These are phyloP conservation scores for Montipora cactus DNA, from an alignment of 64 coral and sea anemone species.

Conservation along the genomic window DNA sequence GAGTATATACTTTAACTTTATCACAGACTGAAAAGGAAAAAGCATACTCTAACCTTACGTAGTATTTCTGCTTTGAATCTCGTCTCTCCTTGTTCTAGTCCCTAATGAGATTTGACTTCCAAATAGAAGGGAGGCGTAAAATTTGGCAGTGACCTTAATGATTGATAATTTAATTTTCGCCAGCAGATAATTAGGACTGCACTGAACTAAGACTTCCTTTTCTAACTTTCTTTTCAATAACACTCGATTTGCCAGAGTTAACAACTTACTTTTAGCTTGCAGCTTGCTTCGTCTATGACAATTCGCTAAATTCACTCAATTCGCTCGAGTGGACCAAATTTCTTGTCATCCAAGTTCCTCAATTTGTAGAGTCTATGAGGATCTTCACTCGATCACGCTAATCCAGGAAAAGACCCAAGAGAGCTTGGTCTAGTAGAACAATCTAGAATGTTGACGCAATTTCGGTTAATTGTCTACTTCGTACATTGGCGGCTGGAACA, in stretches of 20 bases:
- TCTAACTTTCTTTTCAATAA: too few relatives aligned
- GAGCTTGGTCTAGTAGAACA: background rate
- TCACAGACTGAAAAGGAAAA: too few relatives aligned
- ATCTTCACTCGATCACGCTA: background rate
- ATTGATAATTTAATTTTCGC: background rate
- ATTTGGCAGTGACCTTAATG: background rate
- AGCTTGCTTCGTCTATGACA: too few relatives aligned
- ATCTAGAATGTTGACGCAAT: background rate
- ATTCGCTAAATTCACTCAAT: too few relatives aligned
- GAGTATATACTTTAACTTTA: too few relatives aligned
- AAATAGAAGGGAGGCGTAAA: background rate
- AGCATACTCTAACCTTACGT: too few relatives aligned
- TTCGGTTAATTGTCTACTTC: background rate
- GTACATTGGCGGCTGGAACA: background rate
- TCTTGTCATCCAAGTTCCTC: background rate
- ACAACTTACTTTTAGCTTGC: too few relatives aligned
- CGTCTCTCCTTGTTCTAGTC: background rate
- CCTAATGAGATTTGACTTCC: background rate
- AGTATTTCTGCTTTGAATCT: too few relatives aligned
- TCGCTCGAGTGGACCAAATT: background rate
- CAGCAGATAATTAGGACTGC: too few relatives aligned
- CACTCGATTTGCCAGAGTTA: too few relatives aligned
- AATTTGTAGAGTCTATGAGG: background rate
- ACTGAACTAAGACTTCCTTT: too few relatives aligned
- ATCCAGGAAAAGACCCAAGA: background rate